These are phyloP conservation scores for Podarcis cretensis DNA, from an alignment of 2,113 vertebrate genomes.

Conservation along the genomic window DNA sequence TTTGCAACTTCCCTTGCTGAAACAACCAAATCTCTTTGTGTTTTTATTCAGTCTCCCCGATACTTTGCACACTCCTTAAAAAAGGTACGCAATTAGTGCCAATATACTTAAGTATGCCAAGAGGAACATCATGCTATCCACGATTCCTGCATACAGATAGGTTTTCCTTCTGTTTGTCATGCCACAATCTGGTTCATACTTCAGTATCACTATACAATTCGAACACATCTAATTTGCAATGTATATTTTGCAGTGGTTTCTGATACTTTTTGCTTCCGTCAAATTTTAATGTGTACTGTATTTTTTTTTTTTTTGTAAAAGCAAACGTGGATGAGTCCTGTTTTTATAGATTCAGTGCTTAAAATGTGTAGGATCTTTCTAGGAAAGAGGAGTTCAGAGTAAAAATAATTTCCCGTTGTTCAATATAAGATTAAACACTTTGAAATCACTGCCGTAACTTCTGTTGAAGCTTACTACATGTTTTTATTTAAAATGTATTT, in stretches of 20 bases:
- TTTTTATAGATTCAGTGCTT: slow-evolving; percentile 51
- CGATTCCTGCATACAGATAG: slow-evolving; percentile 14
- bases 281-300: slow-evolving; percentile 55
- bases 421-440: slow-evolving; percentile 52
- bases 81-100: slow-evolving; percentile 23
- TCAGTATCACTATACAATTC: slow-evolving; percentile 45
- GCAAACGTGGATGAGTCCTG: slow-evolving; percentile 22
- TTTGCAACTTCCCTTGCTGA: background rate
- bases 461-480: slow-evolving; percentile 59
- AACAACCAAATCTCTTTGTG: background rate
- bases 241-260: slow-evolving; percentile 49
- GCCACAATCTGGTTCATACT: slow-evolving; percentile 40
- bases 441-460: slow-evolving; percentile 64
- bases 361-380: slow-evolving; percentile 51
- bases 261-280: slow-evolving; percentile 29
- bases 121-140: background rate
- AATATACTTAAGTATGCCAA: background rate
- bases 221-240: slow-evolving; percentile 44
- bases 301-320: slow-evolving; percentile 45
- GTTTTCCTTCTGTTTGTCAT: slow-evolving; percentile 23
- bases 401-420: slow-evolving; percentile 53
- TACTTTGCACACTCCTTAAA: background rate
- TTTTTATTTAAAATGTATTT: slow-evolving; percentile 70
- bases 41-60: background rate
- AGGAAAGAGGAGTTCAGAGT: slow-evolving; percentile 52